phyloP scores from a whole-genome alignment of 2,888 invertebrate species.

The Rambutsinella grinnellia region DNA sequence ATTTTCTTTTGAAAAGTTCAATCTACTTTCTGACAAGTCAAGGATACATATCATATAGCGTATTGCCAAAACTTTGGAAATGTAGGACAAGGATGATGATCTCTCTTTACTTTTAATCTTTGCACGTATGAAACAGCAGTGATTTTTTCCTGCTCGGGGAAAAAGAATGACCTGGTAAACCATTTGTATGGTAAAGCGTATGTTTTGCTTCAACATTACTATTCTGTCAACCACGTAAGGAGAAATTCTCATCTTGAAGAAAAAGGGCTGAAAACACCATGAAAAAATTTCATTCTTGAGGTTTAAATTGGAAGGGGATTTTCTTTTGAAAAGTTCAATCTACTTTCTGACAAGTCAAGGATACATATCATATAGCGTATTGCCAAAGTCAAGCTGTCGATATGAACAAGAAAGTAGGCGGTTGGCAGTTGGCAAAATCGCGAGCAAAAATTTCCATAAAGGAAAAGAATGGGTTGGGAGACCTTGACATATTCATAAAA shows the following conservation, averaged over 20 bases:
- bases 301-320: neutral
- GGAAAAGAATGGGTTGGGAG: slow-evolving; percentile 5
- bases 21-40: slow-evolving; percentile 4
- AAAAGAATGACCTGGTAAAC: no score
- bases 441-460: neutral
- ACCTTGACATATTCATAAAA: slow-evolving; percentile 46
- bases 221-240: no score
- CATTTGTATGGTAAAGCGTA: no score
- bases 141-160: no score
- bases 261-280: no score
- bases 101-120: neutral
- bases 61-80: neutral
- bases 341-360: slow-evolving; percentile 7
- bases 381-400: neutral
- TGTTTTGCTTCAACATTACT: no score
- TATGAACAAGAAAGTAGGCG: neutral
- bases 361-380: neutral
- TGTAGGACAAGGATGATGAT: slow-evolving; percentile 18
- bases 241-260: no score
- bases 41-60: neutral
- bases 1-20: neutral
- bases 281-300: no score
- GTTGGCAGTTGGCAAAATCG: no score
- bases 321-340: neutral
- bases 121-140: no score